Base-by-base conservation (phyloP, 2,797 vertebrate species). In the Clarias platycephalus region DNA sequence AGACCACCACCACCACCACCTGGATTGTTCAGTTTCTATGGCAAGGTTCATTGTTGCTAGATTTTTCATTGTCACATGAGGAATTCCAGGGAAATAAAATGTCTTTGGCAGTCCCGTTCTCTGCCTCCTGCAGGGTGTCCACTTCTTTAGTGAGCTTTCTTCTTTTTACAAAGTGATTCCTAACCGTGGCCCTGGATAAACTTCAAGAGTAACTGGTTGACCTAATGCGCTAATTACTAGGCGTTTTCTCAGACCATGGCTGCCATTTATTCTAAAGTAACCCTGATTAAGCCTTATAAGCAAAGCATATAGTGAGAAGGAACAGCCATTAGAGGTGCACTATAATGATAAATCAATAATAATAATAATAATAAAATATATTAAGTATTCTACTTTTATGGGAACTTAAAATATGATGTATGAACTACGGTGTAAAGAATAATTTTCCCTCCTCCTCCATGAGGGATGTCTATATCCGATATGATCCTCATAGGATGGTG, bases 21-120 rank as follows among this genome's bases (percentile, higher is more conserved):
- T 70, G 64, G 78, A 37, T 26, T 31, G 8, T 79, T 82, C 70
- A 16, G 60, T 64, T 85, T 80, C 58, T 62, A 75, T 80, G 68
- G 55, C 12, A 28, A 63, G 28, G 10, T 80, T 63, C n/a, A n/a
- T 26, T 58, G 31, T 26, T 58, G 18, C 68, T 57, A 4, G 44
- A 72, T 37, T 57, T 31, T 40, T 58, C 37, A 80, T 80, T 24
- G 55, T 60, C 49, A 26, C 31, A 55, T 40, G 60, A 49, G 44
- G 75, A 68, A 67, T 44, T 74, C 18, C 49, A 60, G 62, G 58
- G 70, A 81, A 75, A 77, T 82, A 49, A 77, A 85, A 62, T 62
- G 28, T 34, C 26, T 55, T 68, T 70, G 37, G 74, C 55, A 60
- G 20, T 71, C 18, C 12, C 8, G 4, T 62, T 66, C 78, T 20